Percentiles rank a stretch among this genome's conserved stretches.
Evolutionary conservation across 2,797 vertebrate genomes (phyloP).

Genomic region (Capromys pilorides): DNA sequence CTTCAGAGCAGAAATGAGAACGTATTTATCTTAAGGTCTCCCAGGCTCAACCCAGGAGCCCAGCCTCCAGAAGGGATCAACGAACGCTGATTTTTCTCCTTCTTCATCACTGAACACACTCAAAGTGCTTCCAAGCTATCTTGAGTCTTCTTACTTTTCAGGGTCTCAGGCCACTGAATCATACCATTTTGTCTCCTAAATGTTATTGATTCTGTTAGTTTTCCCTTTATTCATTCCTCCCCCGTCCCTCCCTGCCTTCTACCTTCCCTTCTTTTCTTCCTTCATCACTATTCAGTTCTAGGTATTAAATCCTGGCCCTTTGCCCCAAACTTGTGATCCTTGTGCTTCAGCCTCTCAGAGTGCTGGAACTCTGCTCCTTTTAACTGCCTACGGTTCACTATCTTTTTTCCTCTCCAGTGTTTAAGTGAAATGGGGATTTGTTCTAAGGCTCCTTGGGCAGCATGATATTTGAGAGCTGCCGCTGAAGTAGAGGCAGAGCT

Average conservation of each 20-base stretch:
- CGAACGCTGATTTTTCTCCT: neutral
- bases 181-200: neutral
- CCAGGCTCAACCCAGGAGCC: neutral
- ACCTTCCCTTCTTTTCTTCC: too few species aligned
- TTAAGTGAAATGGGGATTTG: conserved; percentile 31
- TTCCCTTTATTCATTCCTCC: too few species aligned
- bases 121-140: neutral
- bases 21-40: conserved; percentile 38
- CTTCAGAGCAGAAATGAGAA: conserved; percentile 40
- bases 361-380: neutral
- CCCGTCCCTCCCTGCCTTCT: neutral
- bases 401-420: neutral
- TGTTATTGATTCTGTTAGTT: conserved; percentile 5
- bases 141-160: conserved; percentile 11
- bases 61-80: neutral
- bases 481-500: neutral
- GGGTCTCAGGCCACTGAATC: neutral
- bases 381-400: neutral
- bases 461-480: neutral
- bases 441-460: neutral
- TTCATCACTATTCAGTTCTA: too few species aligned
- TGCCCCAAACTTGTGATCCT: too few species aligned
- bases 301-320: too few species aligned
- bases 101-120: neutral
- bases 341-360: too few species aligned